Evolutionary conservation across 2,113 vertebrate genomes (phyloP).

Genomic region (Halichoerus grypus): DNA sequence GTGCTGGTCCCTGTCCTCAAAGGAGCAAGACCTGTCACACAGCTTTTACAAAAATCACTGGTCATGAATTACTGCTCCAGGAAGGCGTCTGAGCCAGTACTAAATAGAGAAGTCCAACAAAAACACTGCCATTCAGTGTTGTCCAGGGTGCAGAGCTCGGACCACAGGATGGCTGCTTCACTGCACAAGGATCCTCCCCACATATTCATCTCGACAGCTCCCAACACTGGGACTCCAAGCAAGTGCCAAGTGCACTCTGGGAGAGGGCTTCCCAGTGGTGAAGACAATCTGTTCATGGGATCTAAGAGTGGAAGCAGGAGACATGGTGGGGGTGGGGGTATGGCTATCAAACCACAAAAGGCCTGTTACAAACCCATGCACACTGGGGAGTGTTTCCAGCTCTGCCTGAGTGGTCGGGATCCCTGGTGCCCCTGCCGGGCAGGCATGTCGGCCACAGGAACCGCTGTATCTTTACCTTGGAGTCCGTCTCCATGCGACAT

Average conservation of each 20-base stretch:
- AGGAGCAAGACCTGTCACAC: not conserved
- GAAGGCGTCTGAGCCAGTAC: not conserved
- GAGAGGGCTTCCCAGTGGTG: not conserved
- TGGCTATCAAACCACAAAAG: not conserved
- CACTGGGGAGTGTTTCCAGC: rapidly evolving
- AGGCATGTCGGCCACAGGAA: not conserved
- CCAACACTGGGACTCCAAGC: not conserved
- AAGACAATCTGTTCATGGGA: not conserved
- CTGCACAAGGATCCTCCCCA: not conserved
- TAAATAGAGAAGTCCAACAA: not conserved
- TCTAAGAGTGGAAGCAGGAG: not conserved
- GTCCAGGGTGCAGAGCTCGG: not conserved
- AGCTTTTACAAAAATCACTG: not conserved
- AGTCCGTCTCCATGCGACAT: not conserved
- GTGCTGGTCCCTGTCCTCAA: not conserved
- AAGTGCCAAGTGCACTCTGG: not conserved
- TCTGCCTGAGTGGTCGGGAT: not conserved
- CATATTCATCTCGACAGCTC: rapidly evolving
- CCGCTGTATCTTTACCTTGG: not conserved
- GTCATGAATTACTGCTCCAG: not conserved
- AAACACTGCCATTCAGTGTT: not conserved
- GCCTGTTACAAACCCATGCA: not conserved
- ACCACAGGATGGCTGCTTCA: not conserved
- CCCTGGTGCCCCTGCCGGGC: not conserved
- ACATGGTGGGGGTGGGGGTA: rapidly evolving